Conservation (phyloP, 2,888 invertebrate species). For the Drosophila birchii region DNA sequence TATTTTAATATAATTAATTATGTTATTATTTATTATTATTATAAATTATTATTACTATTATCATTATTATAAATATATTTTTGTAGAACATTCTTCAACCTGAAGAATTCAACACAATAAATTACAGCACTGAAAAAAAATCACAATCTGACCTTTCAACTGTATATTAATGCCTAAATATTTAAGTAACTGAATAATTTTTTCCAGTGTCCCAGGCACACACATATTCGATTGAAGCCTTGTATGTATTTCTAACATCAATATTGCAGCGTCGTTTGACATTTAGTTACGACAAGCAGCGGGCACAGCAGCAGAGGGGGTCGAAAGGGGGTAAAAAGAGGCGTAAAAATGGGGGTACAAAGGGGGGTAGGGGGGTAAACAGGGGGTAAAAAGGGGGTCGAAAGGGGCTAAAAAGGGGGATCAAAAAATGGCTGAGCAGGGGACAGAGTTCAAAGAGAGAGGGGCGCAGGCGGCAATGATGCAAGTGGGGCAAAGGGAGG, state of each 20-base stretch:
- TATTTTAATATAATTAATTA: too few species aligned
- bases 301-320: constrained; percentile 1
- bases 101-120: neutral
- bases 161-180: too few species aligned
- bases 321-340: neutral
- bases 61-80: too few species aligned
- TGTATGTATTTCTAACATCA: constrained; percentile 62
- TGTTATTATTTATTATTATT: too few species aligned
- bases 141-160: neutral
- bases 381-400: neutral
- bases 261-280: constrained; percentile 73
- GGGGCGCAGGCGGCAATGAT: constrained; percentile 14
- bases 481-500: neutral
- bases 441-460: neutral
- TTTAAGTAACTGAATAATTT: neutral
- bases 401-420: neutral
- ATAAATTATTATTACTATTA: too few species aligned
- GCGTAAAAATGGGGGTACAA: neutral
- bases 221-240: neutral
- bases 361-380: neutral
- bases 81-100: too few species aligned
- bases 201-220: neutral
- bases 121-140: neutral
- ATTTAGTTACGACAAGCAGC: constrained; percentile 16
- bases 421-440: constrained; percentile 39